A percentile compares a stretch with the other conserved stretches of the same genome.
phyloP scores from a whole-genome alignment of 1,140 invertebrate species.

The Pemphigus obesinymphae region DNA sequence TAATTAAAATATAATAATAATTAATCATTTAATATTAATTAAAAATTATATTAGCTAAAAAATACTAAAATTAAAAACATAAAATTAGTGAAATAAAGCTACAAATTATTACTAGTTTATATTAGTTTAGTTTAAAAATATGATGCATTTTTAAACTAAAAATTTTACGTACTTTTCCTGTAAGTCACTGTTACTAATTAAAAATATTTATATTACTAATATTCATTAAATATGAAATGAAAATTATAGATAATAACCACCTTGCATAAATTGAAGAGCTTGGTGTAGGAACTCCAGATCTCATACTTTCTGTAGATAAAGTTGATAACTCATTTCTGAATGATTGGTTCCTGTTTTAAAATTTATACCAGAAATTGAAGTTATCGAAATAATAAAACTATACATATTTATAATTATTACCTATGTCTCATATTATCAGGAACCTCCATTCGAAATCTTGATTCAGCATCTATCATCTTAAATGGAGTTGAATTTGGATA shows the following conservation, averaged over 20 bases:
- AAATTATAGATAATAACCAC: background rate
- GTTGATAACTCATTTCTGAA: background rate
- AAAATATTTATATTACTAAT: background rate
- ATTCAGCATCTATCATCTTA: background rate
- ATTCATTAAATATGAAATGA: background rate
- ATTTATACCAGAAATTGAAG: background rate
- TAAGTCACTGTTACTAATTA: background rate
- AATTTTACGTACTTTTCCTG: no score
- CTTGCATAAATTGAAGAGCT: background rate
- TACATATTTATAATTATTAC: background rate
- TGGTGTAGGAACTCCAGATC: background rate
- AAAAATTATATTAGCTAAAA: no score
- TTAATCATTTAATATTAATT: no score
- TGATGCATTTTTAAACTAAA: no score
- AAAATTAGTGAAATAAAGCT: no score
- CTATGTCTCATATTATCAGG: background rate
- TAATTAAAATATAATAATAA: no score
- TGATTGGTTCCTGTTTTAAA: constrained; percentile 14
- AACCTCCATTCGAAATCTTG: background rate
- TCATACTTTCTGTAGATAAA: background rate
- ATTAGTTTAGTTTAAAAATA: no score
- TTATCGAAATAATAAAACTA: background rate
- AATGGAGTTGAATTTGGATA: background rate
- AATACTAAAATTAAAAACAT: no score
- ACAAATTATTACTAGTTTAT: no score